These are phyloP conservation scores for Idaea straminata DNA, from an alignment of 2,888 invertebrate genomes.

Conservation along the genomic window DNA sequence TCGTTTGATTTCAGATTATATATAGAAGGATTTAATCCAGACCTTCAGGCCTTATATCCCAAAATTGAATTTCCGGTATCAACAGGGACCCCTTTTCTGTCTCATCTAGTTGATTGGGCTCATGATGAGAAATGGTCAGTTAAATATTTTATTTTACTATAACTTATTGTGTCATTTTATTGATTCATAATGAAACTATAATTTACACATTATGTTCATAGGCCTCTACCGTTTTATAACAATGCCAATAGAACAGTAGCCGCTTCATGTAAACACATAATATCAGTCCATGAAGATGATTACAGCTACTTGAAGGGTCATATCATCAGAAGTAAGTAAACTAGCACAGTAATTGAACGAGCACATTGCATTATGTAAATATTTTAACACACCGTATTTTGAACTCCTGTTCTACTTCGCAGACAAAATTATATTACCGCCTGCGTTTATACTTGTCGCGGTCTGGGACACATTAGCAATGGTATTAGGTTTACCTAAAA, in stretches of 20 bases:
- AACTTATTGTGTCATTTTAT: neutral
- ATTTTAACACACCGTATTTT: too few relatives aligned
- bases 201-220: neutral
- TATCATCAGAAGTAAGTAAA: neutral
- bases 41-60: conserved; percentile 86
- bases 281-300: neutral
- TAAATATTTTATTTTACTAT: neutral
- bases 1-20: conserved; percentile 79
- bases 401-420: neutral
- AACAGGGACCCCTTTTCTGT: conserved; percentile 88
- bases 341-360: too few relatives aligned
- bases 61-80: conserved; percentile 88
- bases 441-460: conserved; percentile 84
- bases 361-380: too few relatives aligned
- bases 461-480: conserved; percentile 86
- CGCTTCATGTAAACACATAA: neutral
- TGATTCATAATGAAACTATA: neutral
- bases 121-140: conserved; percentile 84
- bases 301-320: neutral
- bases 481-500: conserved; percentile 71
- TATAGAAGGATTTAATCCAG: conserved; percentile 85
- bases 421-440: conserved; percentile 86
- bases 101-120: conserved; percentile 90
- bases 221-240: neutral
- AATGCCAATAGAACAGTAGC: neutral